A percentile compares a stretch with the other conserved stretches of the same genome.
Conservation (phyloP, 2,797 vertebrate genomes). For the Lacerta viridis region DNA sequence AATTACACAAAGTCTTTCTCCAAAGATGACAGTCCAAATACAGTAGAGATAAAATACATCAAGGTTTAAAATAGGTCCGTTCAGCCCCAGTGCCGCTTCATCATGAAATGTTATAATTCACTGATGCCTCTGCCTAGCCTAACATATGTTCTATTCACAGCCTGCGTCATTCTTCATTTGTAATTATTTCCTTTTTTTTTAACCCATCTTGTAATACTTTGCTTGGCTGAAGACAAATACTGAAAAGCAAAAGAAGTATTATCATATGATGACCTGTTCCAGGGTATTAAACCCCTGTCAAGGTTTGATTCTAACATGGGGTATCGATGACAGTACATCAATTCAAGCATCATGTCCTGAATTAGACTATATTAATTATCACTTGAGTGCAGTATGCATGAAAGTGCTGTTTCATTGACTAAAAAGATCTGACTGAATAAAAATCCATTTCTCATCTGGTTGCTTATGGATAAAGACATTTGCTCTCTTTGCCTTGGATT, state of each 20-base stretch:
- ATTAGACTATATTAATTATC: constrained; percentile 88
- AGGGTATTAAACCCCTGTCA: constrained; percentile 88
- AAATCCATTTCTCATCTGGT: constrained; percentile 86
- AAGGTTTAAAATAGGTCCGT: constrained; percentile 94
- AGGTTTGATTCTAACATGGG: constrained; percentile 85
- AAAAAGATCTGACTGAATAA: constrained; percentile 85
- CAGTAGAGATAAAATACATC: constrained; percentile 95
- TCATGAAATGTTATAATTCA: constrained; percentile 89
- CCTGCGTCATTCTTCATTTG: constrained; percentile 94
- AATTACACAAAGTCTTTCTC: constrained; percentile 90
- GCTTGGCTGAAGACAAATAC: constrained; percentile 89
- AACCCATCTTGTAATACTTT: constrained; percentile 85
- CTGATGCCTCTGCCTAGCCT: constrained; percentile 85
- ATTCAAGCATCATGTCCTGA: constrained; percentile 85
- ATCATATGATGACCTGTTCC: constrained; percentile 88
- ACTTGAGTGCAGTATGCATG: constrained; percentile 84
- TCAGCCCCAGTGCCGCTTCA: constrained; percentile 90
- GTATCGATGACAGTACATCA: constrained; percentile 87
- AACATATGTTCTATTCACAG: constrained; percentile 97
- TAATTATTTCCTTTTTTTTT: constrained; percentile 85
- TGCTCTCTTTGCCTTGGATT: constrained; percentile 75
- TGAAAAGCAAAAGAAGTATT: constrained; percentile 84
- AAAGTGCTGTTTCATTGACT: constrained; percentile 83
- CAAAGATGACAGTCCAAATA: constrained; percentile 92
- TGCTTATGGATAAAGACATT: constrained; percentile 84